phyloP scores from a whole-genome alignment of 2,113 vertebrate species.

The Stictonetta naevosa region DNA sequence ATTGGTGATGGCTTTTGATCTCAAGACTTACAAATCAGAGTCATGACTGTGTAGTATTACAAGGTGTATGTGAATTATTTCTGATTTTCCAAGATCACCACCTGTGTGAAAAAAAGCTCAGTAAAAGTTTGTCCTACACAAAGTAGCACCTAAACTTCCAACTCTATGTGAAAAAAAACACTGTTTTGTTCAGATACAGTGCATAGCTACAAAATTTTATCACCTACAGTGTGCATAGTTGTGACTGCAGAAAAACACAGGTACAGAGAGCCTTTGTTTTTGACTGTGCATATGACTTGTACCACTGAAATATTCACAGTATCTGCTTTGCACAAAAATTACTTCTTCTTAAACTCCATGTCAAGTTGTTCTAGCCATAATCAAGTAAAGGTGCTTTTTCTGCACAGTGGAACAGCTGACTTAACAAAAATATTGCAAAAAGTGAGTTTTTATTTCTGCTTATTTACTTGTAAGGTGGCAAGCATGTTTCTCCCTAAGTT shows the following conservation, averaged over 20 bases:
- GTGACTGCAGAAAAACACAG: not conserved
- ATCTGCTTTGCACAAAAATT: not conserved
- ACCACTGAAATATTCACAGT: not conserved
- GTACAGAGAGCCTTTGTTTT: not conserved
- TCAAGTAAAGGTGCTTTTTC: not conserved
- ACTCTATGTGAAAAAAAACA: not conserved
- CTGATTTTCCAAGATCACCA: not conserved
- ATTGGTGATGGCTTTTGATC: not conserved
- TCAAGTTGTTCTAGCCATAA: not conserved
- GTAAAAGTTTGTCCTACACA: not conserved
- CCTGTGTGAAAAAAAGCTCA: not conserved
- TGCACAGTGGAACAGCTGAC: not conserved
- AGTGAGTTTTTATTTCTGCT: not conserved
- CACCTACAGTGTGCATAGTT: not conserved
- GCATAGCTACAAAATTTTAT: not conserved
- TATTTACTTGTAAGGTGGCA: not conserved
- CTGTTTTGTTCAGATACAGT: not conserved
- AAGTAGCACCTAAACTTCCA: not conserved
- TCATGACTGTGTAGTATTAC: not conserved
- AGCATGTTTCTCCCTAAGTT: not conserved
- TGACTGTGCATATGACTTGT: not conserved
- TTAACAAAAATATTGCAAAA: slow-evolving; percentile 18
- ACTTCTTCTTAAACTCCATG: not conserved
- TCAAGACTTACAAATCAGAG: not conserved
- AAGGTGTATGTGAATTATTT: not conserved